Evolutionary conservation across 2,888 invertebrate species (phyloP), one percentile per base, ranked within the genome.

Genomic region (Drosophila affinis): DNA sequence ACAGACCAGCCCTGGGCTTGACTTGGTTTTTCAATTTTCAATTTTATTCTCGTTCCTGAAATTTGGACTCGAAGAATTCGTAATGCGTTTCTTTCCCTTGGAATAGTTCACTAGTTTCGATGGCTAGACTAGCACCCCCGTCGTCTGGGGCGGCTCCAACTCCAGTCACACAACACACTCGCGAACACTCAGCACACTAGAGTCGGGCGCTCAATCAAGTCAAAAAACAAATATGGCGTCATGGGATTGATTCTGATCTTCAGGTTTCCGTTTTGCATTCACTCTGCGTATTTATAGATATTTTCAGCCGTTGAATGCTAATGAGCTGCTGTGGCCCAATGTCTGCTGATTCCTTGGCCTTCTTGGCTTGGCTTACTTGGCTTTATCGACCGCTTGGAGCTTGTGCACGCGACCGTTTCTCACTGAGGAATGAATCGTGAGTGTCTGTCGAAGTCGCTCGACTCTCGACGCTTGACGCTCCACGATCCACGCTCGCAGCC

Each of bases 221-320:
- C 77, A 73, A 76, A 80, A 87, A 90, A 80, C 85, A 88, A 87
- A 88, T 88, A 89, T 90, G 89, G 89, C 90, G 87, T 77, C 78
- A 76, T 71, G 74, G 75, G 76, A 79, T 80, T 88, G 76, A 79
- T 80, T 88, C 79, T 76, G 56, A 64, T 69, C 70, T 45, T 69
- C 75, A 56, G 60, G 68, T 63, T 72, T 80, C 77, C 63, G 62
- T 77, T 81, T 78, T 72, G 67, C 67, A 74, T 71, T 68, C 67
- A 63, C 27, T 51, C 18, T 29, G 39, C 49, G 34, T 32, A 53
- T 52, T 56, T n/a, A 29, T 29, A 45, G 44, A 45, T 48, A 21
- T 67, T 27, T 58, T 14, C 32, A 34, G 44, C 47, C 64, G 24
- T 27, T 57, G 17, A 58, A 47, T 54, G 45, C 60, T 62, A 29